Evolutionary conservation across 2,113 vertebrate species (phyloP), one percentile per base, ranked within the genome.

Genomic region (Lates calcarifer): DNA sequence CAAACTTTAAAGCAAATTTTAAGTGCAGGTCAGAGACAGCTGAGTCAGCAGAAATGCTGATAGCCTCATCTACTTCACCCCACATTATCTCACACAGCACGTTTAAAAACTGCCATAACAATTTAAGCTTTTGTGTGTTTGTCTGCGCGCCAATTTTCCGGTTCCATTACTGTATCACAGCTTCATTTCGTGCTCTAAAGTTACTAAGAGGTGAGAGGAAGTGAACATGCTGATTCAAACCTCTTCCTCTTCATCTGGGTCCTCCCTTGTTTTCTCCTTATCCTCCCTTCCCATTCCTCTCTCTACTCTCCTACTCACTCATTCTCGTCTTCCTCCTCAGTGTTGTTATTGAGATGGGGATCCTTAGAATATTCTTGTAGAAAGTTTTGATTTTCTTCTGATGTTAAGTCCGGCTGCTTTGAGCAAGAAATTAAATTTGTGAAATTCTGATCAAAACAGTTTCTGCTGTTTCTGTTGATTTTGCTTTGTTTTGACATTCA

Each of bases 101-200:
- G 75, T 87, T 90, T 83, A 78, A 78, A 81, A 85, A 74, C 49
- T 76, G 62, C 66, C 57, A 79, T 76, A 89, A 82, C 77, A 79
- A 53, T 82, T 47, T 72, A 2, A 31, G 43, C 33, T 35, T 66
- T 73, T 49, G 33, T 64, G 49, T 69, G n/a, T 75, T 35, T 63
- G 55, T 61, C 22, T 24, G 49, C 0, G 12, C 0, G 53, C 68
- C 77, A 81, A 24, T 70, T 82, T 83, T 73, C 74, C 72, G 76
- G 15, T 77, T 69, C 20, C 37, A 58, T 67, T 70, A 57, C 17
- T 60, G 20, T 55, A 43, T 53, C 31, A 37, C 20, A 58, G 33
- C 26, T 29, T 80, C 10, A 41, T 58, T 66, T 77, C 33, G 60
- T 62, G 63, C 51, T 49, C 39, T 33, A 7, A 41, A 29, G 8